Evolutionary conservation across 2,113 vertebrate genomes (phyloP), one percentile per base, ranked within the genome.

Genomic region (Trematomus loennbergii): DNA sequence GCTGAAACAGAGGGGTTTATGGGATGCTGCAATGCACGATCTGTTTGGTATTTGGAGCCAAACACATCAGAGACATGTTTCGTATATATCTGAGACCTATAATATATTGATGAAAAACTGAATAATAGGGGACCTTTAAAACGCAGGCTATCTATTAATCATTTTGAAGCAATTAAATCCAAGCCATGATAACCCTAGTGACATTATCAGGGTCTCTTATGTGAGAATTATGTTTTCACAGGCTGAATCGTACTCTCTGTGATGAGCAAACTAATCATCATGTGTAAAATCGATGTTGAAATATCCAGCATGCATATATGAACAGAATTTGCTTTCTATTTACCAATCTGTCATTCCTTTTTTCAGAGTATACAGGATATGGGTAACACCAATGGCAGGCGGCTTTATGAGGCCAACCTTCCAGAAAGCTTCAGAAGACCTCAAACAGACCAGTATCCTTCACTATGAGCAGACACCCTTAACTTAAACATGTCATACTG

Each of bases 331-430:
- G 15, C 59, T 9, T 0, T 66, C 8, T 46, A 5, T 66, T 50
- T 50, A 67, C 20, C n/a, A 43, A 1, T 52, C 6, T 58, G 2
- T 78, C 82, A 80, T 87, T 91, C 1, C 20, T 5, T 72, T 54
- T 75, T 2, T 84, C 91, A 99, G 98, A 97, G 97, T 84, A 96
- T 99, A 94, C 97, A 98, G 86, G 97, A 99, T 69, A 99, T 99
- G 97, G 98, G 97, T 9, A 99, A 99, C 3, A 96, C 96, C 72
- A 99, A 96, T 89, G 97, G 97, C 79, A 96, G 96, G 64, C 94
- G 95, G 63, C 95, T 99, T 3, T 99, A 99, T 12, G 93, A 94
- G 66, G 93, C 87, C 67, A 92, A 94, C 84, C 92, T 94, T 90
- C 96, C 87, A 97, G 97, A 96, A 96, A 98, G 72, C 96, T 98